Percentiles rank a stretch among this genome's conserved stretches.
Evolutionary conservation across 2,888 invertebrate species (phyloP).

Genomic region (Camponotus fellah): DNA sequence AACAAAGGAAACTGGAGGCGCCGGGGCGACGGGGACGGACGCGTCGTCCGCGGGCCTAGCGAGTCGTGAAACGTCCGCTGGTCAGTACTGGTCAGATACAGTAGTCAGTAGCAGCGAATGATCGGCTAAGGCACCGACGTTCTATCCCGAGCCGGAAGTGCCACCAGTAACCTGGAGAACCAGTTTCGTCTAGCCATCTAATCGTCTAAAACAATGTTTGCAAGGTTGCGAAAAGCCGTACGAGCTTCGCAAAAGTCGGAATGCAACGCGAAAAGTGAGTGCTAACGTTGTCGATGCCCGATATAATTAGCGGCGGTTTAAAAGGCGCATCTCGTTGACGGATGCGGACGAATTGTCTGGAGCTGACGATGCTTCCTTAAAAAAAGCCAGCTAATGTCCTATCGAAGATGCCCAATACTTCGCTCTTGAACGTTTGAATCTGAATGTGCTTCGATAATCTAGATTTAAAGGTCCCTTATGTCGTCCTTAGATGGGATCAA

Average conservation of each 20-base stretch:
- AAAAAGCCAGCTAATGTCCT: neutral
- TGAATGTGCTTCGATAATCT: neutral
- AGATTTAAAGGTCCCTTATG: too few relatives aligned
- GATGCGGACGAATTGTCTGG: neutral
- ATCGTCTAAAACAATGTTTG: slow-evolving; percentile 24
- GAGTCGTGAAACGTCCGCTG: slow-evolving; percentile 48
- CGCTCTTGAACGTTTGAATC: neutral
- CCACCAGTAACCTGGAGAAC: neutral
- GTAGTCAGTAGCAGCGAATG: slow-evolving; percentile 24
- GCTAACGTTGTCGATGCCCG: slow-evolving; percentile 1
- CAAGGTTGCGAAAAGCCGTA: neutral
- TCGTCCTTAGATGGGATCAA: too few relatives aligned
- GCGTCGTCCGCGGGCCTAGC: slow-evolving; percentile 42
- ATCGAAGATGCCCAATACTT: neutral
- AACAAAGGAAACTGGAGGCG: slow-evolving; percentile 46
- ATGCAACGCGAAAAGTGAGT: slow-evolving; percentile 42
- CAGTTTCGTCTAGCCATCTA: too few relatives aligned
- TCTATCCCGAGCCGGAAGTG: neutral
- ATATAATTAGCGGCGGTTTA: neutral
- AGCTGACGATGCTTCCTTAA: neutral
- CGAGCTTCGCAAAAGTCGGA: slow-evolving; percentile 14
- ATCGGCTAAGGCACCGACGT: neutral
- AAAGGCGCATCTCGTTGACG: neutral
- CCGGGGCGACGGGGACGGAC: slow-evolving; percentile 59
- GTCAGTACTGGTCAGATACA: slow-evolving; percentile 53